Evolutionary conservation across 2,797 vertebrate genomes (phyloP).

Genomic region (Tokudaia tokunoshimensis): DNA sequence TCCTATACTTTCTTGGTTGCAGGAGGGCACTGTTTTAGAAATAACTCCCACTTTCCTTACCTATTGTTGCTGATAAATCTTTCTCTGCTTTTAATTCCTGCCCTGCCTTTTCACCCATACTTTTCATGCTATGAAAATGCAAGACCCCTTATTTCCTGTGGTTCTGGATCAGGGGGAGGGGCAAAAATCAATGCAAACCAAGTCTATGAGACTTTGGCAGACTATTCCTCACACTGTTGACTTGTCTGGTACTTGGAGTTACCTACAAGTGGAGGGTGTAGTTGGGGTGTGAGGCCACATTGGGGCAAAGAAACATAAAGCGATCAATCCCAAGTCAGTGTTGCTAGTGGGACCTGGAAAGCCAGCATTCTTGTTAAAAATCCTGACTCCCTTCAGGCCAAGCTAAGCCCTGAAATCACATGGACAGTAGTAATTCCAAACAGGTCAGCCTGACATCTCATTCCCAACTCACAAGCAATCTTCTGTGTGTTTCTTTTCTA

Average conservation of each 20-base stretch:
- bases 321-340: not conserved
- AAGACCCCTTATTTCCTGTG: not conserved
- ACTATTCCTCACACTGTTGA: too few species aligned
- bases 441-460: not conserved
- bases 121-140: not conserved
- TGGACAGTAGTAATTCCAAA: too few species aligned
- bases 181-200: rapidly evolving
- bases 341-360: not conserved
- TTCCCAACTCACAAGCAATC: not conserved
- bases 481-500: slow-evolving; percentile 33
- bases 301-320: not conserved
- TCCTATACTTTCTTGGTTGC: not conserved
- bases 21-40: not conserved
- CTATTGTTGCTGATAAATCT: not conserved
- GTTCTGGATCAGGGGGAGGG: not conserved
- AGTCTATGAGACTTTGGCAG: not conserved
- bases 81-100: not conserved
- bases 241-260: not conserved
- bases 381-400: not conserved
- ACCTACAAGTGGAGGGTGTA: not conserved
- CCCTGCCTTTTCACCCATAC: too few species aligned
- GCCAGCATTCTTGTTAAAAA: not conserved
- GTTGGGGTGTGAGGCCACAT: not conserved
- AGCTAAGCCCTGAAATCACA: not conserved
- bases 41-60: not conserved